Evolutionary conservation across 1,140 invertebrate species (phyloP).

Genomic region (Philotrypesis tridentata): DNA sequence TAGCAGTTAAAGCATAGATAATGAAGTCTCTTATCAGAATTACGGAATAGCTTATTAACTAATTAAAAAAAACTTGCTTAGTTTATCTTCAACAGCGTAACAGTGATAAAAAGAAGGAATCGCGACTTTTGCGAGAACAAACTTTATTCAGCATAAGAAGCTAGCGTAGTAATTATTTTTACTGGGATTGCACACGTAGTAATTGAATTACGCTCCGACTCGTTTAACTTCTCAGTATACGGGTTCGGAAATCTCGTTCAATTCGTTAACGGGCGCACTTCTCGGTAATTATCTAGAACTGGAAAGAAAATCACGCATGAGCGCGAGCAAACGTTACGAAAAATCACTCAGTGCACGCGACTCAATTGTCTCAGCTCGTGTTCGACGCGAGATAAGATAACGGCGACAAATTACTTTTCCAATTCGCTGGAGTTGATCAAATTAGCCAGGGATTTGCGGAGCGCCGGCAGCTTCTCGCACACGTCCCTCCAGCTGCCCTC

Average conservation of each 20-base stretch:
- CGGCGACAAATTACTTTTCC: slow-evolving; percentile 59
- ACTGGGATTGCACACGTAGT: background rate
- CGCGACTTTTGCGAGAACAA: background rate
- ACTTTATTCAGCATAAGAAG: slow-evolving; percentile 41
- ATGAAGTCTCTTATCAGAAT: slow-evolving; percentile 38
- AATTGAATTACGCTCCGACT: background rate
- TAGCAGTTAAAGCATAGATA: background rate
- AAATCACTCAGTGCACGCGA: background rate
- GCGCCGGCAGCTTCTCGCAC: slow-evolving; percentile 56
- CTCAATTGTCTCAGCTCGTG: slow-evolving; percentile 36
- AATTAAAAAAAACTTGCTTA: background rate
- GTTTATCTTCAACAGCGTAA: background rate
- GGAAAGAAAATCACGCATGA: background rate
- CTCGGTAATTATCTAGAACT: background rate
- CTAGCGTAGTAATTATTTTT: slow-evolving; percentile 21
- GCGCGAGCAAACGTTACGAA: background rate
- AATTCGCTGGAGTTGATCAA: slow-evolving; percentile 53
- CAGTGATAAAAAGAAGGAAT: background rate
- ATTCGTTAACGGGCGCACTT: background rate
- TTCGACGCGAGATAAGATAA: background rate
- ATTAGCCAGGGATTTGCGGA: slow-evolving; percentile 60
- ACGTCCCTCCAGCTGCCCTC: slow-evolving; percentile 61
- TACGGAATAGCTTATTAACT: slow-evolving; percentile 45
- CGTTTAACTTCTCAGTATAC: background rate
- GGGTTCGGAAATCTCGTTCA: background rate